phyloP scores from a whole-genome alignment of 2,888 invertebrate species.

The Heliconius charithonia region DNA sequence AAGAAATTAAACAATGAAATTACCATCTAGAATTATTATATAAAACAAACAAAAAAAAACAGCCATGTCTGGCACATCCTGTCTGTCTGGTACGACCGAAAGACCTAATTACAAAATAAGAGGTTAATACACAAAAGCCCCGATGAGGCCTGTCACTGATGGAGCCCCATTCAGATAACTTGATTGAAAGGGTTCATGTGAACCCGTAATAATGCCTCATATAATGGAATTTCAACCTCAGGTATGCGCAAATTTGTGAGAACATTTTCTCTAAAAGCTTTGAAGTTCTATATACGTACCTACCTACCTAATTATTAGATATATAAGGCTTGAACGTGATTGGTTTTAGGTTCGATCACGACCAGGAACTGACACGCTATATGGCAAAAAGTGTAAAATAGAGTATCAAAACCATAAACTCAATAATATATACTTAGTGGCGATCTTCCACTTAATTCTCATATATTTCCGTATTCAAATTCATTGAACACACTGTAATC shows the following conservation, averaged over 20 bases:
- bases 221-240: constrained; percentile 65
- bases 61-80: constrained; percentile 60
- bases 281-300: neutral
- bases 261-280: constrained; percentile 30
- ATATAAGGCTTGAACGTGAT: neutral
- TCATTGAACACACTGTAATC: no score
- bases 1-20: no score
- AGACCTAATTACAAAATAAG: constrained; percentile 74
- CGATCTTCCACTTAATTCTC: no score
- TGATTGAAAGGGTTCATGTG: constrained; percentile 73
- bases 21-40: neutral
- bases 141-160: constrained; percentile 66
- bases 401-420: no score
- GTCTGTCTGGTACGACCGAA: constrained; percentile 61
- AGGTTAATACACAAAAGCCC: constrained; percentile 65
- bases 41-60: constrained; percentile 21
- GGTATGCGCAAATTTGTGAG: constrained; percentile 61
- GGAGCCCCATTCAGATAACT: constrained; percentile 70
- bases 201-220: constrained; percentile 57
- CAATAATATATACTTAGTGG: no score
- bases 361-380: no score
- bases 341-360: neutral
- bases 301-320: neutral
- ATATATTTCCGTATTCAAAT: no score
- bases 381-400: no score